Conservation (phyloP, 2,113 vertebrate species). For the Paedocypris sp. region DNA sequence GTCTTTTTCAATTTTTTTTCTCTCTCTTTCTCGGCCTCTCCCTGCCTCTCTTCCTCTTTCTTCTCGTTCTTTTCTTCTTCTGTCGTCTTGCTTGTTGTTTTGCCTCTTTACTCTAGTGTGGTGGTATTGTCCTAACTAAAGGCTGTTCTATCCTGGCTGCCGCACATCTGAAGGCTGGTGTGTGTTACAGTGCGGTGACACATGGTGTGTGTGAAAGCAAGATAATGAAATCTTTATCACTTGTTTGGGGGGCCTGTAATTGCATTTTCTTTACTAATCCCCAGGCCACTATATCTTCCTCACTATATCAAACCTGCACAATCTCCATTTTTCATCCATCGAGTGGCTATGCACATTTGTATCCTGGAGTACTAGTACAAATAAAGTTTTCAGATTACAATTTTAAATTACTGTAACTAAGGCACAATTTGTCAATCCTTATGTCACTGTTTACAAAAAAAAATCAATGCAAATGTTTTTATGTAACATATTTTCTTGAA, state of each 20-base stretch:
- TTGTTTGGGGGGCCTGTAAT: slow-evolving; percentile 38
- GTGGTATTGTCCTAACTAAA: background rate
- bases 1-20: background rate
- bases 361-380: no score
- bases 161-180: slow-evolving; percentile 8
- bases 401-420: no score
- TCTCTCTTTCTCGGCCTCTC: background rate
- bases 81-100: background rate
- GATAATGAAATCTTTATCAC: slow-evolving; percentile 46
- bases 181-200: slow-evolving; percentile 26
- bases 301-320: slow-evolving; percentile 4
- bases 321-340: background rate
- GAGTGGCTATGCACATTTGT: background rate
- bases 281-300: slow-evolving; percentile 20
- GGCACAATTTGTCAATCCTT: no score
- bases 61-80: no score
- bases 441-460: no score
- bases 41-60: background rate
- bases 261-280: slow-evolving; percentile 41
- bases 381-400: no score
- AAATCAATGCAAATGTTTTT: no score
- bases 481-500: no score
- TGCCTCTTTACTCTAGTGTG: background rate
- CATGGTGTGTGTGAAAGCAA: slow-evolving; percentile 20
- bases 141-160: background rate